Percentiles rank a stretch among this genome's conserved stretches.
Conservation (phyloP, 1,140 invertebrate species). For the Muscidifurax raptorellus region DNA sequence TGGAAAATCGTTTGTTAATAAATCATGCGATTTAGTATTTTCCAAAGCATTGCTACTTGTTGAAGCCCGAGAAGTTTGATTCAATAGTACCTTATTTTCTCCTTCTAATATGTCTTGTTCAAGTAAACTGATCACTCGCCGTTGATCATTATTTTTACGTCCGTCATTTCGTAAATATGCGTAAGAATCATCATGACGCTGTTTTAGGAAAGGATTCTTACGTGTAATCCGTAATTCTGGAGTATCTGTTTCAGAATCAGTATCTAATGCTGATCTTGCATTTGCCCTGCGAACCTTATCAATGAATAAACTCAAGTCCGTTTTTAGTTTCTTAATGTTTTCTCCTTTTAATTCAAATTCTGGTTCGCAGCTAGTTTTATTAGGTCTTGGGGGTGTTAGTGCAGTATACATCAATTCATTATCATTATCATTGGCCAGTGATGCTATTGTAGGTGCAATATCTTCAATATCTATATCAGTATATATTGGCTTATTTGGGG, state of each 20-base stretch:
- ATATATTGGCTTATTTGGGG: constrained; percentile 6
- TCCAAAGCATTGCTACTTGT: not conserved
- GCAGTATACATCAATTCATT: constrained; percentile 6
- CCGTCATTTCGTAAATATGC: constrained; percentile 21
- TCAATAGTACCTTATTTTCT: constrained; percentile 3
- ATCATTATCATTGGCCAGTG: not conserved
- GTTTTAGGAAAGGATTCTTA: constrained; percentile 62
- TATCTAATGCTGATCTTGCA: constrained; percentile 51
- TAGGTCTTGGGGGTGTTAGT: constrained; percentile 35
- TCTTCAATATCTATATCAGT: not conserved
- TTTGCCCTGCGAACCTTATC: constrained; percentile 61
- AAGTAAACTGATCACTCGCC: constrained; percentile 57
- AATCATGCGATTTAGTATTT: not conserved
- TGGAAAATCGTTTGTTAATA: not conserved
- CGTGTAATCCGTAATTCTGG: constrained; percentile 22
- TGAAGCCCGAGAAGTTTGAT: not conserved
- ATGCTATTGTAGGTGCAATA: not conserved
- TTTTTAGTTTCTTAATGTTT: constrained; percentile 51
- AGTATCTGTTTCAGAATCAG: constrained; percentile 59
- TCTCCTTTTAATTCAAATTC: constrained; percentile 9
- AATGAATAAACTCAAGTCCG: constrained; percentile 64
- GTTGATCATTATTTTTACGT: not conserved
- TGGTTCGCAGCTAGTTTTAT: not conserved
- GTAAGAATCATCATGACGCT: constrained; percentile 33
- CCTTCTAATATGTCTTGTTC: constrained; percentile 52